A percentile compares a stretch with the other conserved stretches of the same genome.
These are phyloP conservation scores for Myopa testacea DNA, from an alignment of 2,888 invertebrate species.

Conservation along the genomic window DNA sequence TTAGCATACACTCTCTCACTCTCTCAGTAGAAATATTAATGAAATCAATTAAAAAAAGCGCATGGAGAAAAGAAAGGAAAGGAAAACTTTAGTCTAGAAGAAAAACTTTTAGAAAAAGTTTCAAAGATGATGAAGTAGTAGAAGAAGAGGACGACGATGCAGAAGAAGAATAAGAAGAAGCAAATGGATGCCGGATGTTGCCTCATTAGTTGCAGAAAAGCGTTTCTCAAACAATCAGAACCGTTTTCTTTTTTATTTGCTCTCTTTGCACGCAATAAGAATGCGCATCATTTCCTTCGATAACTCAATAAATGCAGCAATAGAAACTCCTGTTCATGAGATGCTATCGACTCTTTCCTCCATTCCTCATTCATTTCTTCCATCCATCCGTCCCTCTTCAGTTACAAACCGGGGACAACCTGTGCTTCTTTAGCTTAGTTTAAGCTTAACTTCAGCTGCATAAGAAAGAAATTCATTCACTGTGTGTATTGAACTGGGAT, in stretches of 20 bases:
- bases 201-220: constrained; percentile 25
- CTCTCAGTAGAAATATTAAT: background rate
- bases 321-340: constrained; percentile 4
- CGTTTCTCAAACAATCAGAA: constrained; percentile 2
- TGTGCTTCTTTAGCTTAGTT: too few relatives aligned
- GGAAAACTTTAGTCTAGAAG: background rate
- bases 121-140: background rate
- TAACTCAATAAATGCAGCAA: constrained; percentile 6
- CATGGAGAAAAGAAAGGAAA: background rate
- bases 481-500: background rate
- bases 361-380: background rate
- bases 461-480: too few relatives aligned
- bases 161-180: background rate
- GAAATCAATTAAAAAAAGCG: constrained; percentile 12
- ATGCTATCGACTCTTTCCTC: background rate
- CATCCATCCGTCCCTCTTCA: too few relatives aligned
- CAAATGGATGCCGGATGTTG: background rate
- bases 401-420: too few relatives aligned
- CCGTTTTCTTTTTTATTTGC: too few relatives aligned
- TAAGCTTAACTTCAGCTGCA: background rate
- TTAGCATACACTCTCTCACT: too few relatives aligned
- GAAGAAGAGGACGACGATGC: background rate
- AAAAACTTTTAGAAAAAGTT: background rate
- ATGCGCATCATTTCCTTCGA: constrained; percentile 16
- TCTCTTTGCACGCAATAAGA: background rate